A percentile compares a stretch with the other conserved stretches of the same genome.
These are phyloP conservation scores for Hololepta plana DNA, from an alignment of 2,888 invertebrate genomes.

Conservation along the genomic window DNA sequence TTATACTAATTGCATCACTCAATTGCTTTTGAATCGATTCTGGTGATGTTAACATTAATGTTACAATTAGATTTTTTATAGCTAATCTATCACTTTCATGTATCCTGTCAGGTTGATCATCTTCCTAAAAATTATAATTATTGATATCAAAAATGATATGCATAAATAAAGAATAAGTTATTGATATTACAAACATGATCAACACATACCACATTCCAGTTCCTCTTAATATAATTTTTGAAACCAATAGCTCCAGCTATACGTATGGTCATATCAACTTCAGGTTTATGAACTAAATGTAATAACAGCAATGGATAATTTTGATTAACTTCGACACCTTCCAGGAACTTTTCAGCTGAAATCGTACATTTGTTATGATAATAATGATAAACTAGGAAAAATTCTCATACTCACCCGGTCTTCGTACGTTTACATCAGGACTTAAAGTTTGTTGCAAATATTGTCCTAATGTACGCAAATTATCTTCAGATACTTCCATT, in stretches of 20 bases:
- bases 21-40: conserved; percentile 83
- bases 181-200: no score
- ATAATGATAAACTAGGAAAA: conserved; percentile 3
- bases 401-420: conserved; percentile 49
- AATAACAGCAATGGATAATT: conserved; percentile 78
- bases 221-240: conserved; percentile 91
- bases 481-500: conserved; percentile 83
- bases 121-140: conserved; percentile 26
- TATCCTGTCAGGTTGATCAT: conserved; percentile 63
- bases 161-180: conserved; percentile 5
- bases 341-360: conserved; percentile 79
- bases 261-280: conserved; percentile 63
- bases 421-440: conserved; percentile 61
- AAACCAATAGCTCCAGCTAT: conserved; percentile 86
- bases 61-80: conserved; percentile 74
- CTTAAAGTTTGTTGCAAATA: conserved; percentile 79
- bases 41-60: conserved; percentile 83
- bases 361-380: background rate
- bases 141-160: background rate
- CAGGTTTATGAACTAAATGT: conserved; percentile 68
- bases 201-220: conserved; percentile 71
- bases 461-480: conserved; percentile 60
- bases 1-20: conserved; percentile 89
- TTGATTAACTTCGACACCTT: conserved; percentile 76
- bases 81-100: conserved; percentile 58